Conservation (phyloP, 1,140 invertebrate genomes). For the Zaprionus nigranus region DNA sequence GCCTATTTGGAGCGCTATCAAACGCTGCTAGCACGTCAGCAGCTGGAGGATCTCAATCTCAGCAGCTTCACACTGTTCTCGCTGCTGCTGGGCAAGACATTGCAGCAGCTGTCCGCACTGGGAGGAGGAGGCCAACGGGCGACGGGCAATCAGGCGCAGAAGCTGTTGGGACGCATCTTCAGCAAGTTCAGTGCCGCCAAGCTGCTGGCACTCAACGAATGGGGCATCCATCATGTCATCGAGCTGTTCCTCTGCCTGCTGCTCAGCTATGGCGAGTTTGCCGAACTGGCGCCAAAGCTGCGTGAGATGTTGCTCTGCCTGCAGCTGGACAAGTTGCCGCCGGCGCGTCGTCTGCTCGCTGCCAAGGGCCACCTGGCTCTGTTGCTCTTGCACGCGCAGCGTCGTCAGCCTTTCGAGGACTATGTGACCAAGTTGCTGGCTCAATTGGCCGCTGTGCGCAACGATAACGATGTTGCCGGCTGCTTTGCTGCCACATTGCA, state of each 20-base stretch:
- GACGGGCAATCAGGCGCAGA: constrained; percentile 61
- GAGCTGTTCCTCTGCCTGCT: constrained; percentile 76
- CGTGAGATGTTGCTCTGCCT: constrained; percentile 72
- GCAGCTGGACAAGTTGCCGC: constrained; percentile 67
- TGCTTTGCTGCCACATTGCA: constrained; percentile 56
- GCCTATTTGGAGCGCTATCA: constrained; percentile 74
- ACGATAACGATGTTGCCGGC: constrained; percentile 63
- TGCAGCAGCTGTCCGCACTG: constrained; percentile 37
- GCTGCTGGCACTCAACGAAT: constrained; percentile 74
- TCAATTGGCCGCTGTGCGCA: constrained; percentile 62
- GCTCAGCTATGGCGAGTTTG: constrained; percentile 54
- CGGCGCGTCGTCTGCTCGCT: constrained; percentile 54
- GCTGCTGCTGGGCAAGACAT: constrained; percentile 68
- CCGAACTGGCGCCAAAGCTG: constrained; percentile 63
- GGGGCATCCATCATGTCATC: constrained; percentile 81
- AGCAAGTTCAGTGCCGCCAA: constrained; percentile 81
- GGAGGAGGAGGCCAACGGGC: background rate
- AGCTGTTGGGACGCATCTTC: constrained; percentile 80
- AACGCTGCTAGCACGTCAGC: constrained; percentile 38
- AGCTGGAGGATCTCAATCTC: constrained; percentile 70
- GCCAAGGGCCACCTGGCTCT: constrained; percentile 81
- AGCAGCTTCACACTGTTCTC: constrained; percentile 74
- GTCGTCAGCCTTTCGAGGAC: constrained; percentile 52
- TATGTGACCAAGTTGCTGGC: constrained; percentile 71
- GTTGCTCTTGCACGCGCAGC: constrained; percentile 67